Evolutionary conservation across 2,113 vertebrate genomes (phyloP), one percentile per base, ranked within the genome.

Genomic region (Hystrix cristata): DNA sequence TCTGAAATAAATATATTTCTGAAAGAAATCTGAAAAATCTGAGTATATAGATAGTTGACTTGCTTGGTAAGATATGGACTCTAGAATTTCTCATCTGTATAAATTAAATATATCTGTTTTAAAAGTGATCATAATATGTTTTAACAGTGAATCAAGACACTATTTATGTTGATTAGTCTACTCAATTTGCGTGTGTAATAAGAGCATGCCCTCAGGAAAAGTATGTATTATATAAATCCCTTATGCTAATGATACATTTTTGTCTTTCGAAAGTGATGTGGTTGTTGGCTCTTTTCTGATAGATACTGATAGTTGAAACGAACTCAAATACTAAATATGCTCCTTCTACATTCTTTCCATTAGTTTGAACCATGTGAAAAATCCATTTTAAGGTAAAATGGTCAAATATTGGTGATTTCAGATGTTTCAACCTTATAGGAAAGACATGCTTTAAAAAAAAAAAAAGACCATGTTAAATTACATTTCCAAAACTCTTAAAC

Each of bases 1-100:
- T 4, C 14, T 2, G 0, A 27, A 19, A 89, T 25, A 76, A 76
- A 82, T 1, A 0, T 71, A 88, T 5, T 76, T 38, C 3, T 85
- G 27, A 76, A 93, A 87, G 6, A 62, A 80, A 82, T 51, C 64
- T 38, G 5, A 79, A 89, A 92, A 96, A 84, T 43, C 1, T 60
- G 10, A 86, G n/a, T 78, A 83, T 5, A 21, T 1, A 78, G 34
- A 91, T 11, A 84, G 31, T 29, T 55, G 11, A 38, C 3, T 23
- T 82, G 6, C 16, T 93, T 84, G 57, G 48, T 14, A 81, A 71
- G 10, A 80, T 29, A 71, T 16, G 87, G 79, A 85, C 5, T 62
- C 82, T 48, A 80, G 48, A 90, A 78, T 92, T 69, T 69, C 4
- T 23, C 11, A 60, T 67, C 29, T 69, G 53, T 27, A 51, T 74